phyloP scores from a whole-genome alignment of 92 coral and sea anemone species.

The Plumapathes pennacea region DNA sequence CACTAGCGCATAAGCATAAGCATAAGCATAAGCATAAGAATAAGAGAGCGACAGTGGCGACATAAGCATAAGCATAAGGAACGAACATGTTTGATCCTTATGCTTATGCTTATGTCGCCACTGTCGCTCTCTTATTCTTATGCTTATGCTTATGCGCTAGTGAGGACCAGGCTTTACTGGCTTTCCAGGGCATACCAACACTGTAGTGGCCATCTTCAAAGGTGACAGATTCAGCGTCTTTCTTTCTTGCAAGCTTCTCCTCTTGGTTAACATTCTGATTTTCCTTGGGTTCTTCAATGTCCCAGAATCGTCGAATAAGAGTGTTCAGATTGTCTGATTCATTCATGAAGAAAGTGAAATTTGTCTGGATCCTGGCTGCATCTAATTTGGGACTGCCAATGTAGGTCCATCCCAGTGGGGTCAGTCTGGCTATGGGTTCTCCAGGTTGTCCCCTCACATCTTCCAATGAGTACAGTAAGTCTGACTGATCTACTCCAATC shows the following conservation, averaged over 20 bases:
- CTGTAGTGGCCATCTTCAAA: slow-evolving; percentile 32
- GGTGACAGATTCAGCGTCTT: slow-evolving; percentile 18
- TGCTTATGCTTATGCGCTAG: too few relatives aligned
- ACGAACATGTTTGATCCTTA: too few relatives aligned
- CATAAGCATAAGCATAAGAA: too few relatives aligned
- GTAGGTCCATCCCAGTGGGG: slow-evolving; percentile 69
- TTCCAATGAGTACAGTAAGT: too few relatives aligned
- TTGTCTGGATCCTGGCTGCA: background rate
- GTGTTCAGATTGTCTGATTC: slow-evolving; percentile 21
- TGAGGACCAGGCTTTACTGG: too few relatives aligned
- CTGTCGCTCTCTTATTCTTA: too few relatives aligned
- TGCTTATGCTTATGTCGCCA: too few relatives aligned
- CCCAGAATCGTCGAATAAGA: slow-evolving; percentile 46
- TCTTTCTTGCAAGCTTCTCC: slow-evolving; percentile 17
- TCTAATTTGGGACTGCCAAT: slow-evolving; percentile 13
- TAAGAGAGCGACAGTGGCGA: too few relatives aligned
- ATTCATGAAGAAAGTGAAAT: slow-evolving; percentile 14
- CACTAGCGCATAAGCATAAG: too few relatives aligned
- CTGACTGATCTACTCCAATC: slow-evolving; percentile 50
- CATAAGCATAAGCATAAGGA: too few relatives aligned
- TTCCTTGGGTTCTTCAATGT: slow-evolving; percentile 26
- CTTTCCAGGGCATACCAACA: slow-evolving; percentile 39
- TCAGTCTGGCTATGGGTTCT: slow-evolving; percentile 52
- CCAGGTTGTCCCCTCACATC: slow-evolving; percentile 42
- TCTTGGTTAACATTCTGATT: slow-evolving; percentile 18